These are phyloP conservation scores for Nomada ferruginata DNA, from an alignment of 2,888 invertebrate genomes.

Conservation along the genomic window DNA sequence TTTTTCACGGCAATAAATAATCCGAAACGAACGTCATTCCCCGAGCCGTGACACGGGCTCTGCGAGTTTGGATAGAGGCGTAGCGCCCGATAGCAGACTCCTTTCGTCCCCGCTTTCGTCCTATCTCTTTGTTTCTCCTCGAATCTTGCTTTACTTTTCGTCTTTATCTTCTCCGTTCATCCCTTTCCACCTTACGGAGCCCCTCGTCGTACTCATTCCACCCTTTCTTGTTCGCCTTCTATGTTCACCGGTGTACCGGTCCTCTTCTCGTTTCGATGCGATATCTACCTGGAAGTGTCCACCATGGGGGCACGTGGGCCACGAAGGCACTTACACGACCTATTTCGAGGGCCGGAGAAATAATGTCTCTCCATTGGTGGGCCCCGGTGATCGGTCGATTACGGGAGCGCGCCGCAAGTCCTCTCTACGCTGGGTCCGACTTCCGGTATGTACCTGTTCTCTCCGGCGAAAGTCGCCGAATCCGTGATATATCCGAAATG, in stretches of 20 bases:
- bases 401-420: constrained; percentile 52
- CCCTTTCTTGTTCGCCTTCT: neutral
- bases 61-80: constrained; percentile 58
- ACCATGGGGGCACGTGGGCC: constrained; percentile 69
- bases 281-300: constrained; percentile 73
- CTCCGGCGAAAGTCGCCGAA: constrained; percentile 49
- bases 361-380: constrained; percentile 79
- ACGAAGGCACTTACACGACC: constrained; percentile 74
- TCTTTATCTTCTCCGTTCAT: constrained; percentile 50
- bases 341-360: constrained; percentile 76
- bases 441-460: constrained; percentile 58
- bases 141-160: constrained; percentile 50
- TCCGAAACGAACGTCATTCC: constrained; percentile 78
- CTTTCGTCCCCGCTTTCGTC: constrained; percentile 39
- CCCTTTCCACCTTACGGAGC: constrained; percentile 15
- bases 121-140: constrained; percentile 61
- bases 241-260: constrained; percentile 31
- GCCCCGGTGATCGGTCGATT: constrained; percentile 74
- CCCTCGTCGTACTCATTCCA: neutral
- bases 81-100: constrained; percentile 66
- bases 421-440: constrained; percentile 42
- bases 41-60: constrained; percentile 63
- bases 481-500: constrained; percentile 59
- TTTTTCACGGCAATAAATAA: constrained; percentile 78
- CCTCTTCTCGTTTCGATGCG: constrained; percentile 44